Evolutionary conservation across 30 jellyfish, hydroid and myxozoan species (phyloP).

Genomic region (Rhopilema esculentum): DNA sequence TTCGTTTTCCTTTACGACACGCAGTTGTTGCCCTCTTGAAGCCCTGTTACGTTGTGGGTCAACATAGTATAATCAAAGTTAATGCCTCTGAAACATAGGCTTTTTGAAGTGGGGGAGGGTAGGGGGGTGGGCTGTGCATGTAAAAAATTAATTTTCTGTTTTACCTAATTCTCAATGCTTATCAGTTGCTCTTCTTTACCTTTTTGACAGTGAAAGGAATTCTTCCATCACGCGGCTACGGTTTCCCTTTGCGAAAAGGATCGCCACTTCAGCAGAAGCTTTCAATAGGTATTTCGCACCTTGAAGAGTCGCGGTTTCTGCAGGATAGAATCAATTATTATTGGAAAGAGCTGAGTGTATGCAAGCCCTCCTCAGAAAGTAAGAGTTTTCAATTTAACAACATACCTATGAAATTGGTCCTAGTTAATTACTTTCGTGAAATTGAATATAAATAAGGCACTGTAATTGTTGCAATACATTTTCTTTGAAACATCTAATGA

Average conservation of each 20-base stretch:
- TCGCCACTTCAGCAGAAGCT: constrained; percentile 24
- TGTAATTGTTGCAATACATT: no score
- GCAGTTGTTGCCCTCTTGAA: no score
- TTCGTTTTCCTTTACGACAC: no score
- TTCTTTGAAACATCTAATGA: no score
- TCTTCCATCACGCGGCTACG: constrained; percentile 49
- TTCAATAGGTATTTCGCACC: constrained; percentile 34
- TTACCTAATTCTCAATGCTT: not conserved
- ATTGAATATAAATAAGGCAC: no score
- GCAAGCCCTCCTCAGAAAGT: not conserved
- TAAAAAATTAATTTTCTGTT: not conserved
- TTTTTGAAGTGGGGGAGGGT: no score
- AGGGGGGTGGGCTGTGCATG: not conserved
- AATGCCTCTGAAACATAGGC: no score
- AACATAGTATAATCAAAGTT: no score
- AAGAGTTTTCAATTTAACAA: no score
- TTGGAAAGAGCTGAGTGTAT: constrained; percentile 26
- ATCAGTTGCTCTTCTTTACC: not conserved
- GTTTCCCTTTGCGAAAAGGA: constrained; percentile 53
- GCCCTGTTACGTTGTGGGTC: no score
- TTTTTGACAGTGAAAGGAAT: constrained; percentile 14
- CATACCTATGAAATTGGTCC: not conserved
- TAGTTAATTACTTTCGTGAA: not conserved
- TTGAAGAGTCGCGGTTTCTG: constrained; percentile 25
- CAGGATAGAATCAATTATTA: constrained; percentile 7